Conservation (phyloP, 2,113 vertebrate species). For the Maccullochella peelii region DNA sequence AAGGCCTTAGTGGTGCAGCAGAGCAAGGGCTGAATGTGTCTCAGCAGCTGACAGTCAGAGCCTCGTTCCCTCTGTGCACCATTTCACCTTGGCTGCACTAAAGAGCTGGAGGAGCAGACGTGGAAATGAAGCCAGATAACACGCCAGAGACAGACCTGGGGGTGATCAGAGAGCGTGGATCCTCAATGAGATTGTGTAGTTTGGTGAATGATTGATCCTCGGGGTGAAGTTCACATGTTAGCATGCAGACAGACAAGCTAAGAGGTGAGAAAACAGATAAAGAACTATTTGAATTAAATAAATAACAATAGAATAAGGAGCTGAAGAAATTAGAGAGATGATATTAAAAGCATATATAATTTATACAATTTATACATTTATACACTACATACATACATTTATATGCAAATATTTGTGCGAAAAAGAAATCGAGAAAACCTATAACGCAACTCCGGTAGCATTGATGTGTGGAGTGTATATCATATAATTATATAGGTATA, state of each 20-base stretch:
- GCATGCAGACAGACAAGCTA: too few relatives aligned
- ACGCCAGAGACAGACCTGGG: constrained; percentile 24
- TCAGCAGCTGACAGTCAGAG: constrained; percentile 58
- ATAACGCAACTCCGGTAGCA: neutral
- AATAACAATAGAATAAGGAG: neutral
- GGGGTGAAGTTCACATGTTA: too few relatives aligned
- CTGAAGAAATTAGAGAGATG: neutral
- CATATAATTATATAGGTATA: neutral
- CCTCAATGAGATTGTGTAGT: neutral
- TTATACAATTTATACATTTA: too few relatives aligned
- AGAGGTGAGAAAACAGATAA: neutral
- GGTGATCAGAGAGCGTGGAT: constrained; percentile 27
- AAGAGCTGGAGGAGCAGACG: constrained; percentile 42
- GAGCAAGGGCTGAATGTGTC: constrained; percentile 43
- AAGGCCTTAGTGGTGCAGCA: constrained; percentile 47
- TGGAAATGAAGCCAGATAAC: constrained; percentile 44
- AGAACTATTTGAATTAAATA: neutral
- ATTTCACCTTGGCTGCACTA: constrained; percentile 59
- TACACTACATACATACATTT: too few relatives aligned
- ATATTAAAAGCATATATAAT: neutral
- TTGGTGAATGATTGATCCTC: neutral
- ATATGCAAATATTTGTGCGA: neutral
- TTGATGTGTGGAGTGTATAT: neutral
- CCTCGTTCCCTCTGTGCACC: constrained; percentile 46
- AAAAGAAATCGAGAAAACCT: neutral